phyloP scores from a whole-genome alignment of 2,113 vertebrate species.

The Toxostoma redivivum region DNA sequence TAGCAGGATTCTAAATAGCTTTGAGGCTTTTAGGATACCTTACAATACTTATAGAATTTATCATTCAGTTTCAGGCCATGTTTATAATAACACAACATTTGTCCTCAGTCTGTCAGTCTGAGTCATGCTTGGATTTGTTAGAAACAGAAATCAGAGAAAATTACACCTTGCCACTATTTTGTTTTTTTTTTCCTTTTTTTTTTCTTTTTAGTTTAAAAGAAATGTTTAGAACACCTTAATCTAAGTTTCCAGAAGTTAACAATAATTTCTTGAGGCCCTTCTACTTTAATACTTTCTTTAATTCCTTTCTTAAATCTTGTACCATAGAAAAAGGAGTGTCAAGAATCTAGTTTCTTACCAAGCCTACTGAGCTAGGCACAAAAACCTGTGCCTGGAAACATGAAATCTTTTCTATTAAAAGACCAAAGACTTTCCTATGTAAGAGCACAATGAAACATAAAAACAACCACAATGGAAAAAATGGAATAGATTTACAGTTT shows the following conservation, averaged over 20 bases:
- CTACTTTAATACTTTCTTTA: not conserved
- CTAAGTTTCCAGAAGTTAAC: not conserved
- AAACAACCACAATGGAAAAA: constrained; percentile 46
- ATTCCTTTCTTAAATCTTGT: not conserved
- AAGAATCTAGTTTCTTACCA: not conserved
- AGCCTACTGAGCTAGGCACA: not conserved
- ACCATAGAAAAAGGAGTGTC: not conserved
- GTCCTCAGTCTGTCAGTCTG: not conserved
- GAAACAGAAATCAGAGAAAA: not conserved
- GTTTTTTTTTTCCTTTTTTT: not conserved
- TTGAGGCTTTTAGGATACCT: not conserved
- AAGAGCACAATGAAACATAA: constrained; percentile 1
- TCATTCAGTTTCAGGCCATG: not conserved
- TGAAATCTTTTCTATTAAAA: not conserved
- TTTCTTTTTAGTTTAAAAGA: not conserved
- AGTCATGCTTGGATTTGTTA: not conserved
- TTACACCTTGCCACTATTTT: not conserved
- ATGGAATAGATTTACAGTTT: constrained; percentile 20
- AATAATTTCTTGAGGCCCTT: not conserved
- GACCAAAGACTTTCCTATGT: constrained; percentile 4
- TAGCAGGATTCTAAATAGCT: not conserved
- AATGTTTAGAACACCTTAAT: not conserved
- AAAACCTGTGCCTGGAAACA: constrained; percentile 13
- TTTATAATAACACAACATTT: not conserved
- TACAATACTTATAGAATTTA: not conserved